Conservation (phyloP, 2,797 vertebrate genomes). For the Danio tinwini region DNA sequence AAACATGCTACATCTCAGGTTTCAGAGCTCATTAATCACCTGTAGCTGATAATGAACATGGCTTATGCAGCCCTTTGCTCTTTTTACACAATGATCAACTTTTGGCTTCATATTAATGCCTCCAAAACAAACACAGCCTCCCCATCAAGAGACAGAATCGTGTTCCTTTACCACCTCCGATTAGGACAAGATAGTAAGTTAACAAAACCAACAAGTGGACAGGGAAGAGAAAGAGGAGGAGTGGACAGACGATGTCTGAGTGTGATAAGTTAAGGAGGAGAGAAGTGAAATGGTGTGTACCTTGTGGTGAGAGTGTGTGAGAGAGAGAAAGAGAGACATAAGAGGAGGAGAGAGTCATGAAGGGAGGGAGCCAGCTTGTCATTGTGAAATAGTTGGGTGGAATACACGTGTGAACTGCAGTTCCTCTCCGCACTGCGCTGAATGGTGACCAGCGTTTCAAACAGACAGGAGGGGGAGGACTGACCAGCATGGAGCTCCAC, state of each 20-base stretch:
- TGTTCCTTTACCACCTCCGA: not conserved
- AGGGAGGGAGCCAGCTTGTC: conserved; percentile 52
- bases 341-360: conserved; percentile 33
- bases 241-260: conserved; percentile 43
- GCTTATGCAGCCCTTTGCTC: not conserved
- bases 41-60: conserved; percentile 22
- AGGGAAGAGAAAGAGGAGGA: conserved; percentile 13
- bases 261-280: conserved; percentile 54
- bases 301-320: conserved; percentile 10
- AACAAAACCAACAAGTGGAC: conserved; percentile 13
- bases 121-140: not conserved
- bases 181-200: conserved; percentile 4
- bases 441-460: conserved; percentile 49
- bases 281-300: conserved; percentile 56
- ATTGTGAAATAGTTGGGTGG: conserved; percentile 63
- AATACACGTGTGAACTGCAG: conserved; percentile 60
- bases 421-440: conserved; percentile 57
- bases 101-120: not conserved
- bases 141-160: not conserved
- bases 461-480: conserved; percentile 56
- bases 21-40: conserved; percentile 42
- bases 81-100: conserved; percentile 6
- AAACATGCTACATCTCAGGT: conserved; percentile 39
- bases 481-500: conserved; percentile 61
- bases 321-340: conserved; percentile 16